phyloP scores from a whole-genome alignment of 2,113 vertebrate genomes.

The Hymenochirus boettgeri region DNA sequence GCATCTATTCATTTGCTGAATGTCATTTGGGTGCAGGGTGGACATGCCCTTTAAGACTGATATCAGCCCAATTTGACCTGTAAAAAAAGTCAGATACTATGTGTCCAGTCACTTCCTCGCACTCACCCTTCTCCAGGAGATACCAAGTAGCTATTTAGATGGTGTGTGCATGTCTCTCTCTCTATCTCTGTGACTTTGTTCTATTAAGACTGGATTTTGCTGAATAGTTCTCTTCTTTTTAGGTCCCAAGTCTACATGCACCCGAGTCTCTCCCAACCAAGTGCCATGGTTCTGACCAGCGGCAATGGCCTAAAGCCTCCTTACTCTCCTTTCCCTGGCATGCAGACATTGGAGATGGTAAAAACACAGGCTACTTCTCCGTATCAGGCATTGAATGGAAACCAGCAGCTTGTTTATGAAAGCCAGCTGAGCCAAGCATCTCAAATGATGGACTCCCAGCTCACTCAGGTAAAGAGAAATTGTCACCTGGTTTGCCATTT shows the following conservation, averaged over 20 bases:
- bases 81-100: too few relatives aligned
- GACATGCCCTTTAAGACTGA: too few relatives aligned
- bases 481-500: too few relatives aligned
- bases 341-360: conserved; percentile 94
- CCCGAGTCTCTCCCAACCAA: conserved; percentile 91
- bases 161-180: too few relatives aligned
- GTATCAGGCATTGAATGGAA: conserved; percentile 92
- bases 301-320: conserved; percentile 87
- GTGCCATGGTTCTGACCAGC: conserved; percentile 89
- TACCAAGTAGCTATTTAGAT: too few relatives aligned
- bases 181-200: too few relatives aligned
- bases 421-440: conserved; percentile 86
- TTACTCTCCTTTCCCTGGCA: conserved; percentile 88
- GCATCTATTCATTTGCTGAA: too few relatives aligned
- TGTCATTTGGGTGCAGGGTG: too few relatives aligned
- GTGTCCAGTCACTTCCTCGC: too few relatives aligned
- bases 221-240: conserved; percentile 10
- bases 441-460: conserved; percentile 94
- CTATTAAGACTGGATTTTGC: not conserved
- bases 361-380: conserved; percentile 89
- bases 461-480: conserved; percentile 79
- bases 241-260: conserved; percentile 99
- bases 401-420: conserved; percentile 89
- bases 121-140: too few relatives aligned
- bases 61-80: too few relatives aligned